Evolutionary conservation across 2,888 invertebrate species (phyloP).

Genomic region (Apotomis turbidana): DNA sequence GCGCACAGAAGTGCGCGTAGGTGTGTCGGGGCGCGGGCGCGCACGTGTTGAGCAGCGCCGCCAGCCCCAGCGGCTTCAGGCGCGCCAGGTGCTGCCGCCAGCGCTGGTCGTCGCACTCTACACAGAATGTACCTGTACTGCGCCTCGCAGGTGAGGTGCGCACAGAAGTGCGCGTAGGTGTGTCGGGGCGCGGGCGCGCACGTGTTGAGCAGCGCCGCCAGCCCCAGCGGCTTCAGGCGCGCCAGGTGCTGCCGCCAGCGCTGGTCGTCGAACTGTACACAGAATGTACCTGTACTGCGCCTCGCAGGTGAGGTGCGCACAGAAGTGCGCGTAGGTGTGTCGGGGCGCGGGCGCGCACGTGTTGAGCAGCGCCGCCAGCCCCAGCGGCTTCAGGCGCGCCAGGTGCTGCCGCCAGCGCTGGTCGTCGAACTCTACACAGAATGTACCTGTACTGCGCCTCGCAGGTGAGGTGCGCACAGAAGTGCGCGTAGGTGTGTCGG

Average conservation of each 20-base stretch:
- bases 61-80: slow-evolving; percentile 89
- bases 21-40: slow-evolving; percentile 90
- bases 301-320: slow-evolving; percentile 97
- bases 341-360: slow-evolving; percentile 89
- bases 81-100: slow-evolving; percentile 69
- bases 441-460: slow-evolving; percentile 63
- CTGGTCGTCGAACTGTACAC: too few relatives aligned
- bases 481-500: slow-evolving; percentile 85
- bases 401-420: slow-evolving; percentile 89
- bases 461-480: slow-evolving; percentile 97
- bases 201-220: slow-evolving; percentile 96
- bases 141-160: slow-evolving; percentile 97
- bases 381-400: slow-evolving; percentile 86
- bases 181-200: slow-evolving; percentile 95
- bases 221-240: slow-evolving; percentile 95
- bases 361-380: slow-evolving; percentile 90
- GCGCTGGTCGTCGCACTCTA: too few relatives aligned
- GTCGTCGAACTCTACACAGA: too few relatives aligned
- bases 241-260: slow-evolving; percentile 93
- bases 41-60: slow-evolving; percentile 94
- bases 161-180: slow-evolving; percentile 96
- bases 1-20: slow-evolving; percentile 93
- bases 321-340: slow-evolving; percentile 88
- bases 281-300: slow-evolving; percentile 46
- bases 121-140: slow-evolving; percentile 71